Evolutionary conservation across 2,797 vertebrate species (phyloP).

Genomic region (Ataeniobius toweri): DNA sequence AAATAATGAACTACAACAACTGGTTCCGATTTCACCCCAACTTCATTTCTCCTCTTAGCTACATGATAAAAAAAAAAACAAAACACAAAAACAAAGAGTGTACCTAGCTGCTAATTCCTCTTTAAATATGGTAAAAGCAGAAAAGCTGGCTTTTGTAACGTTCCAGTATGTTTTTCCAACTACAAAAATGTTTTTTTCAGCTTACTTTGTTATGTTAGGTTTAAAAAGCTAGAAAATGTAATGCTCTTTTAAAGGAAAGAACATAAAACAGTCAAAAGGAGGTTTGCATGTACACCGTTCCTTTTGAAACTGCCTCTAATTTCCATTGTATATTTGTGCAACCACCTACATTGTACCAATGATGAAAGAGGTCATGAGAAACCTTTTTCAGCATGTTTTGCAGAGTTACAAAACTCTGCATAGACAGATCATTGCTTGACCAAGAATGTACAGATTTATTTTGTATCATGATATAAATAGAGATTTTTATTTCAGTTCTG

Average conservation of each 20-base stretch:
- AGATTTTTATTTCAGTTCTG: background rate
- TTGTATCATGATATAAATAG: background rate
- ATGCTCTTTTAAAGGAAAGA: background rate
- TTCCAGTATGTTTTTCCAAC: no score
- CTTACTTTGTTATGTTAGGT: no score
- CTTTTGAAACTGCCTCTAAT: background rate
- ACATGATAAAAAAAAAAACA: background rate
- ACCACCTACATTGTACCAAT: constrained; percentile 39
- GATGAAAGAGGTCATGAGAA: constrained; percentile 43
- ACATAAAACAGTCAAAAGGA: background rate
- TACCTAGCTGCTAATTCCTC: background rate
- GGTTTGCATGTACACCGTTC: background rate
- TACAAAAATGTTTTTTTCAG: no score
- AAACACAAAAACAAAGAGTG: no score
- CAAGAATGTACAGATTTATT: background rate
- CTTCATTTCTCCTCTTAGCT: background rate
- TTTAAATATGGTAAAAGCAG: background rate
- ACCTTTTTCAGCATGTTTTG: constrained; percentile 60
- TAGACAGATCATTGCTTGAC: background rate
- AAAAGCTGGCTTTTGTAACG: background rate
- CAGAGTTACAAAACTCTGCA: constrained; percentile 46
- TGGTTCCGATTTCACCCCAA: background rate
- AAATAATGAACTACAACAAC: background rate
- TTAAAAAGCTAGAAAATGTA: no score
- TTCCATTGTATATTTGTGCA: background rate